These are phyloP conservation scores for Andricus quercusramuli DNA, from an alignment of 2,888 invertebrate species.

Conservation along the genomic window DNA sequence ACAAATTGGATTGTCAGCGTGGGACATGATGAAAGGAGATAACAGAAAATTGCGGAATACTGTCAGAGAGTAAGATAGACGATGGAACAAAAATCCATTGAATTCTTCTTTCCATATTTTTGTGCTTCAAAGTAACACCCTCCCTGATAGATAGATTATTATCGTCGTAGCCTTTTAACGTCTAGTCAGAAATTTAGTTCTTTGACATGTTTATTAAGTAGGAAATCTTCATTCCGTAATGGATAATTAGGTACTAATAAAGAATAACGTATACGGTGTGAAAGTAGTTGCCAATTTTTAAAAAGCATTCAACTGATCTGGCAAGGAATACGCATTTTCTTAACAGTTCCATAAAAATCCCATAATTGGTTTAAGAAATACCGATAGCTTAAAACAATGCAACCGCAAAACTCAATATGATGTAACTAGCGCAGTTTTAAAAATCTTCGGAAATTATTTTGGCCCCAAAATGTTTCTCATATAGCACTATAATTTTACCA, in stretches of 20 bases:
- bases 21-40: conserved; percentile 52
- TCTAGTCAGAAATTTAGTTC: neutral
- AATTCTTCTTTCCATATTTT: conserved; percentile 19
- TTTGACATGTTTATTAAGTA: neutral
- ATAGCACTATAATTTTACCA: too few species aligned
- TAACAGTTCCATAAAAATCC: too few species aligned
- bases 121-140: neutral
- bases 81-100: conserved; percentile 25
- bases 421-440: too few species aligned
- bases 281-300: too few species aligned
- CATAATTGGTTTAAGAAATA: too few species aligned
- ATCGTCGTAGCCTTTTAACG: neutral
- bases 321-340: too few species aligned
- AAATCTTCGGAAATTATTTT: too few species aligned
- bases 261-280: too few species aligned
- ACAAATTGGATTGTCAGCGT: conserved; percentile 71
- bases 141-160: neutral
- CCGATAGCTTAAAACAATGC: too few species aligned
- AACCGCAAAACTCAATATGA: too few species aligned
- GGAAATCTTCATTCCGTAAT: neutral
- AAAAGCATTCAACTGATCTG: too few species aligned
- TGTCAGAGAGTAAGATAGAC: conserved; percentile 38
- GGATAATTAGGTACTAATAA: neutral
- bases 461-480: too few species aligned
- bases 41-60: conserved; percentile 43